A percentile compares a stretch with the other conserved stretches of the same genome.
phyloP scores from a whole-genome alignment of 2,113 vertebrate species.

The Benitochromis conjunctus region DNA sequence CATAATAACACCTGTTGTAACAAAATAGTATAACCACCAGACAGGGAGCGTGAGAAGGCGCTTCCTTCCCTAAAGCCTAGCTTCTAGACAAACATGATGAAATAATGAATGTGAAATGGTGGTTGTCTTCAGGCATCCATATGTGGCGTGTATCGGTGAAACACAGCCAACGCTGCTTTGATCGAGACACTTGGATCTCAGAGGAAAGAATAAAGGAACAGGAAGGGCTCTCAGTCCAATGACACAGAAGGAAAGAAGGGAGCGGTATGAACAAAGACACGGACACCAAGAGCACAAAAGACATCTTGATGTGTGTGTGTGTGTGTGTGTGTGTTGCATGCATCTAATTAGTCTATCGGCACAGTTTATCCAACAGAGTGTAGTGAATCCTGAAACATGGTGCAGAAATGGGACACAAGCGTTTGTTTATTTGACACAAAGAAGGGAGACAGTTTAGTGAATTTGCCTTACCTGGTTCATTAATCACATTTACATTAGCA shows the following conservation, averaged over 20 bases:
- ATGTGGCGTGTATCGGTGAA: conserved; percentile 18
- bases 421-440: background rate
- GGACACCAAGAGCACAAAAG: background rate
- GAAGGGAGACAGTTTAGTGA: background rate
- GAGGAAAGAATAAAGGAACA: conserved; percentile 42
- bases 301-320: background rate
- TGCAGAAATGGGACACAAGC: background rate
- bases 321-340: background rate
- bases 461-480: background rate
- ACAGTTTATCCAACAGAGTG: background rate
- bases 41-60: conserved; percentile 29
- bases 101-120: conserved; percentile 42
- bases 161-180: conserved; percentile 27
- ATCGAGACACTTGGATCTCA: conserved; percentile 36
- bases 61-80: conserved; percentile 37
- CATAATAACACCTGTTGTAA: conserved; percentile 33
- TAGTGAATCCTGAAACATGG: background rate
- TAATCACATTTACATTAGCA: background rate
- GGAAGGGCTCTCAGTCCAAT: conserved; percentile 27
- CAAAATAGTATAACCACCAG: conserved; percentile 10
- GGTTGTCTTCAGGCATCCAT: conserved; percentile 31
- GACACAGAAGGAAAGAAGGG: background rate
- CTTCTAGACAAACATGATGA: conserved; percentile 34
- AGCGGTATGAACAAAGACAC: background rate
- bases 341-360: background rate